Evolutionary conservation across 1,140 invertebrate genomes (phyloP), one percentile per base, ranked within the genome.

Genomic region (Triops cancriformis): DNA sequence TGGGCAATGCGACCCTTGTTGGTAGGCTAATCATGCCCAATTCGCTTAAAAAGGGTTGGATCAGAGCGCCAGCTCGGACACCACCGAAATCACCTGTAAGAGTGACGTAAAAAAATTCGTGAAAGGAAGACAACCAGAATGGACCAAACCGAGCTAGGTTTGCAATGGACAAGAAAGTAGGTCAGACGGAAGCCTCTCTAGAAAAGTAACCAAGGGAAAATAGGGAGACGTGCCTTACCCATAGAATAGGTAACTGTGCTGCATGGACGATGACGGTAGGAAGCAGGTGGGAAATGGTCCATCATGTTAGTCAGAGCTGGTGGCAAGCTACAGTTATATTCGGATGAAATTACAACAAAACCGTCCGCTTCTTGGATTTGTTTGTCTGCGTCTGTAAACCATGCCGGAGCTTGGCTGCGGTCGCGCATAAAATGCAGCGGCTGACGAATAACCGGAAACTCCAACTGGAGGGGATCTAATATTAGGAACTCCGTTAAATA

Each of bases 271-370:
- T 84, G 84, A 7, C 81, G 80, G 79, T 80, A 88, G 4, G 82
- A 81, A 6, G 80, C 80, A 12, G 83, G 81, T 0, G 85, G 83
- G 77, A 87, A 87, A 80, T 87, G 85, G 80, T 87, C 84, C 80
- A 87, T 77, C 83, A 86, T 82, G 76, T 86, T 86, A 6, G 82
- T 76, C 0, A 88, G 81, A 9, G 85, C 86, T 11, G 86, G 86
- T 0, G 87, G 86, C 14, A 86, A 80, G 14, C 81, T 81, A 77
- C 84, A 83, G 79, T 88, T 87, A 80, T 88, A 87, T 79, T 88
- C 86, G 0, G 84, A 82, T 10, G 85, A 83, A 1, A 87, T 80
- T n/a, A 87, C 80, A 3, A 88, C 81, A 77, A 82, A 85, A 5
- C 82, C 86, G 81, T 87, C 86, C 42, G 86, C 85, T 7, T 79